Evolutionary conservation across 64 coral and sea anemone genomes (phyloP), one percentile per base, ranked within the genome.

Genomic region (Montipora foliosa): DNA sequence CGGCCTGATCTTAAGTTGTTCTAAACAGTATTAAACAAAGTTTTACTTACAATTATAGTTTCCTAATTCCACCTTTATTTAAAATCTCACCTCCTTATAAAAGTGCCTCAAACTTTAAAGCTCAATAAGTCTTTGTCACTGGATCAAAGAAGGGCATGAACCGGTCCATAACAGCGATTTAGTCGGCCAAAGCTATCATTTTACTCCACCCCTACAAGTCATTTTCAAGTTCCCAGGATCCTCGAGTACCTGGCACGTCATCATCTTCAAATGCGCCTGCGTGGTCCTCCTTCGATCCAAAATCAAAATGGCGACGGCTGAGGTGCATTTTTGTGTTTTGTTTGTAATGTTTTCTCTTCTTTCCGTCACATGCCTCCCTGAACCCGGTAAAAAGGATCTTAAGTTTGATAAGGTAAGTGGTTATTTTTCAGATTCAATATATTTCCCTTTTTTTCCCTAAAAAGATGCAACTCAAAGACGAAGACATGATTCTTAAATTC

Each of bases 271-370:
- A 5, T 82, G 52, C 52, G 55, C 79, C 25, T 82, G 79, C 79
- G 79, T 44, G 51, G 44, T 52, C 79, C 11, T 62, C 24, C 20
- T 82, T 82, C 79, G 79, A 92, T 86, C 19, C 73, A 92, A 92
- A n/a, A 92, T 92, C 73, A 92, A 92, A n/a, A 92, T 92, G 91
- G 91, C 91, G 81, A 81, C 82, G 59, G 75, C 24, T 15, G 77
- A 75, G 15, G 44, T 55, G 55, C 75, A 37, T 47, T 87, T 92
- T 20, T 9, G 49, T 19, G n/a, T 73, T 69, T 85, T 49, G 44
- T 12, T 79, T 3, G 49, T 86, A 16, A 68, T 91, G 55, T 79
- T 82, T 45, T 91, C 49, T 82, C 81, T 83, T 1, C n/a, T 86
- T 74, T 76, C 17, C 14, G 70, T 67, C 15, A 59, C n/a, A 46